Percentiles rank a stretch among this genome's conserved stretches.
phyloP scores from a whole-genome alignment of 2,888 invertebrate genomes.

The Oegoconia quadripuncta region DNA sequence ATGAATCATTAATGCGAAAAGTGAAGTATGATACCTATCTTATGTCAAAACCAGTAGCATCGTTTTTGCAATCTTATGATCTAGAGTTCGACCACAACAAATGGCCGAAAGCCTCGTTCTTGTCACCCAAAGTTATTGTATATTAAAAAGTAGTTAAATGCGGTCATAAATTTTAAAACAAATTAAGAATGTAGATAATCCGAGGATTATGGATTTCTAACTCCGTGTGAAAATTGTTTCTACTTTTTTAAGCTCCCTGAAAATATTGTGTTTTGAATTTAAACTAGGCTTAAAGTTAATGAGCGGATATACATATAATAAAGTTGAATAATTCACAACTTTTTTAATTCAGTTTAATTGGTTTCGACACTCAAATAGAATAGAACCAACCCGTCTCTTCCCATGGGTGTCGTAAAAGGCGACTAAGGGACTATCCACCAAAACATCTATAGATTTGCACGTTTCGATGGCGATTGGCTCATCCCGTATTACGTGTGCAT shows the following conservation, averaged over 20 bases:
- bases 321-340: no score
- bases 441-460: no score
- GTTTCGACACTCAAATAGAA: no score
- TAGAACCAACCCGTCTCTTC: no score
- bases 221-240: slow-evolving; percentile 11
- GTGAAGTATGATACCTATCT: neutral
- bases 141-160: slow-evolving; percentile 6
- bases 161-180: slow-evolving; percentile 7
- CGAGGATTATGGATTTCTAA: slow-evolving; percentile 4
- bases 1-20: neutral
- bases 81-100: slow-evolving; percentile 18
- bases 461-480: no score
- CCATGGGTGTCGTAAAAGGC: no score
- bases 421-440: no score
- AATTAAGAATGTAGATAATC: slow-evolving; percentile 10
- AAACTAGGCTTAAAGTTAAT: no score
- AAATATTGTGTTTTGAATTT: no score
- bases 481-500: no score
- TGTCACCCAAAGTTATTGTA: slow-evolving; percentile 10
- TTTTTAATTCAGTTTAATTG: no score
- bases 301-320: no score
- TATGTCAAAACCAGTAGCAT: slow-evolving; percentile 15
- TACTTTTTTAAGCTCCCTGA: slow-evolving; percentile 1
- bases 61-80: slow-evolving; percentile 8
- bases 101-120: slow-evolving; percentile 16